Base-by-base conservation (phyloP, 2,113 vertebrate species). In the Antechinus flavipes region DNA sequence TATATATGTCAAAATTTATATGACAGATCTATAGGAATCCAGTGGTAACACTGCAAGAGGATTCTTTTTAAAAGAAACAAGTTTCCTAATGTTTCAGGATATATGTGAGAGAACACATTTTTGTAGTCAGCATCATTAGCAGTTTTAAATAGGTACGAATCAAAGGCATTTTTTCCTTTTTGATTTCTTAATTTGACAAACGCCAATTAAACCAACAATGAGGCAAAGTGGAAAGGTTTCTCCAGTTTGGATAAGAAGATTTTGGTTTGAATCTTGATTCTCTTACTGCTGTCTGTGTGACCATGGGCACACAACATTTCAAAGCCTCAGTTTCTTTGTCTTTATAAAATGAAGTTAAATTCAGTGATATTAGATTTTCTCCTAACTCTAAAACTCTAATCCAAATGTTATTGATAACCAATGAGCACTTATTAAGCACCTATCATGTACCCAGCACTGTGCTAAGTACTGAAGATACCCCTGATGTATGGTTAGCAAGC, bases 21-120 rank as follows among this genome's bases (percentile, higher is more conserved):
- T 58, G 68, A 93, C 42, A 94, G 90, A 27, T 49, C 55, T 25
- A 24, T 46, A 94, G 92, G 92, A 92, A 91, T 16, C n/a, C 94
- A 52, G 1, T 54, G 47, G 90, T 91, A 91, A 14, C 4, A 50
- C 54, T 96, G 3, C 6, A 93, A 90, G 93, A 53, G 16, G 93
- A 92, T 91, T 95, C 24, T 52, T 2, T 2, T 89, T 89, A 19
- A 96, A 61, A 89, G 92, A 46, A 16, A 54, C 50, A 91, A 10
- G 3, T 91, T 89, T 91, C 35, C 49, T 91, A 42, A 91, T 94
- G 90, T 35, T 27, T 50, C 49, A 96, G 91, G 49, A 35, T 35
- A 10, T 91, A 5, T 26, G 1, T 68, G 30, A 35, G 58, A 68
- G 58, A 68, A 68, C 10, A 14, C 58, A 35, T 35, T 35, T 68